phyloP scores from a whole-genome alignment of 2,797 vertebrate genomes.

The Schizopygopsis malacanthus region DNA sequence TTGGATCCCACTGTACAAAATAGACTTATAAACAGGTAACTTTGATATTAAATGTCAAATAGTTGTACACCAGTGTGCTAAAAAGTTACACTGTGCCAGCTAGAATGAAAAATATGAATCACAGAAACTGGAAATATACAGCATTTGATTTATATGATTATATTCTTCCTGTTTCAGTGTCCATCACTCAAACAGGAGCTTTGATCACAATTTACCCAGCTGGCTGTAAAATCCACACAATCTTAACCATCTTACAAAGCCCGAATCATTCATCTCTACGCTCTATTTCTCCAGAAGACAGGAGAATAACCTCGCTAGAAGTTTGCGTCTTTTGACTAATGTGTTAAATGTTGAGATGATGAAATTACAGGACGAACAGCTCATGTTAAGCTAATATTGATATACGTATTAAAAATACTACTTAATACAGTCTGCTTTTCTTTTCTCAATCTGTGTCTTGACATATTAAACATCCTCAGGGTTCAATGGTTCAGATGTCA shows the following conservation, averaged over 20 bases:
- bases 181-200: not conserved
- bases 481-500: conserved; percentile 7
- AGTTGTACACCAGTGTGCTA: not conserved
- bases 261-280: not conserved
- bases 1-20: not conserved
- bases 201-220: not conserved
- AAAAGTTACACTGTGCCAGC: not conserved
- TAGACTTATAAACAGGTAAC: not conserved
- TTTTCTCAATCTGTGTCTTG: not conserved
- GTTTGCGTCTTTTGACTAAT: not conserved
- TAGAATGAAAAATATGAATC: not conserved
- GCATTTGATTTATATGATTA: not conserved
- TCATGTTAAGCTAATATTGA: not conserved
- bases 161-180: not conserved
- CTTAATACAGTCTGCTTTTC: not conserved
- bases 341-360: not conserved
- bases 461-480: not conserved
- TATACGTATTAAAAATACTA: not conserved
- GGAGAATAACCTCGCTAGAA: not conserved
- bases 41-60: not conserved
- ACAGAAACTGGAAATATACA: not conserved
- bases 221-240: not conserved
- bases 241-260: not conserved
- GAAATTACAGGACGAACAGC: not conserved
- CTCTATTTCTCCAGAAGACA: not conserved